phyloP scores from a whole-genome alignment of 2,888 invertebrate genomes.

The Pogonocherus hispidulus region DNA sequence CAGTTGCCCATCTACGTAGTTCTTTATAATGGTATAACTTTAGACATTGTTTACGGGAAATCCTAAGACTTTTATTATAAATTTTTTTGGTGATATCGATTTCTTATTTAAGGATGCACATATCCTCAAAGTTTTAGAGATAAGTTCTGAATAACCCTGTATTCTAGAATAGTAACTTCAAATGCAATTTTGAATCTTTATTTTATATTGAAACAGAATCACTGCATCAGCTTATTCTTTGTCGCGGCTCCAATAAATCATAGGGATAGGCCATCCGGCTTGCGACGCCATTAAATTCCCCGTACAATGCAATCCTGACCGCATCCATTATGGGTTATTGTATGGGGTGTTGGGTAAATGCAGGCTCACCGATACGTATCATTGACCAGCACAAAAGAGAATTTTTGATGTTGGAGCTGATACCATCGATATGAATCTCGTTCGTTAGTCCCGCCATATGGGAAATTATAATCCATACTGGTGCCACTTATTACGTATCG shows the following conservation, averaged over 20 bases:
- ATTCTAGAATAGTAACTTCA: no score
- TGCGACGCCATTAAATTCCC: constrained; percentile 39
- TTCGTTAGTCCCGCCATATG: constrained; percentile 57
- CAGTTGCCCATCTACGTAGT: no score
- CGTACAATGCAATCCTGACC: constrained; percentile 62
- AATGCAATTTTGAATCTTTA: no score
- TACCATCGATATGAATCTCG: constrained; percentile 50
- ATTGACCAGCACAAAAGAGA: constrained; percentile 60
- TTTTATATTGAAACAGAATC: no score
- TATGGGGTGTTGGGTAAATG: constrained; percentile 61
- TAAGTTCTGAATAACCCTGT: no score
- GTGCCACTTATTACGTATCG: constrained; percentile 1
- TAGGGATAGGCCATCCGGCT: constrained; percentile 33
- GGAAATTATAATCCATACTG: constrained; percentile 47
- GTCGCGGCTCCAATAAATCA: constrained; percentile 29
- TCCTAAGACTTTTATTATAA: no score
- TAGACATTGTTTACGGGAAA: no score
- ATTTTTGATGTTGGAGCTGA: constrained; percentile 56
- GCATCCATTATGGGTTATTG: constrained; percentile 58
- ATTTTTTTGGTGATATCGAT: no score
- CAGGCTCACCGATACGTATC: constrained; percentile 63
- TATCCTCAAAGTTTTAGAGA: no score
- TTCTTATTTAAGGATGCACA: no score
- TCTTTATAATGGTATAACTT: no score
- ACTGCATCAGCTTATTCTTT: neutral